Conservation (phyloP, 2,113 vertebrate genomes). For the Thinocorus orbignyianus region DNA sequence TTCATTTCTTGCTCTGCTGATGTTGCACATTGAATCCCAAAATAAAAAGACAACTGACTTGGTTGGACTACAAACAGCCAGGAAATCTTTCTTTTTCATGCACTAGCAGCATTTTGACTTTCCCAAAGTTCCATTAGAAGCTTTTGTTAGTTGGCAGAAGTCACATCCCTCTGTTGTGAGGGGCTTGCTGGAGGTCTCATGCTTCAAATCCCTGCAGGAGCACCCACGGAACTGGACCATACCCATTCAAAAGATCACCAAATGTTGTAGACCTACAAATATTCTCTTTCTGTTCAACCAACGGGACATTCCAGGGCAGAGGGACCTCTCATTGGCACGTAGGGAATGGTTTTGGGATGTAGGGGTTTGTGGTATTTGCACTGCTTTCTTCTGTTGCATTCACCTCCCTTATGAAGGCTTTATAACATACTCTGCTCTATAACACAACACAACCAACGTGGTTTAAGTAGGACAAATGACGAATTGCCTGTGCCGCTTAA, state of each 20-base stretch:
- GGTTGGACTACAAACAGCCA: not conserved
- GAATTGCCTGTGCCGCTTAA: not conserved
- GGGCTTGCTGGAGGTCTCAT: not conserved
- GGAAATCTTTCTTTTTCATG: not conserved
- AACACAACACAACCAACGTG: not conserved
- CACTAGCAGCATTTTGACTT: not conserved
- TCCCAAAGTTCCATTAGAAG: not conserved
- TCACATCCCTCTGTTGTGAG: not conserved
- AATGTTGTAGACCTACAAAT: not conserved
- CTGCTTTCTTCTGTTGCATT: not conserved
- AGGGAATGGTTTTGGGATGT: not conserved
- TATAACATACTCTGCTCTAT: not conserved
- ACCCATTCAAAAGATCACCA: not conserved
- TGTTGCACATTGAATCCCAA: rapidly evolving
- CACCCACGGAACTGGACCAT: not conserved
- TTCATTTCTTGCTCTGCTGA: not conserved
- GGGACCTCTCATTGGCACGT: not conserved
- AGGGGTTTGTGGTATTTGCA: not conserved
- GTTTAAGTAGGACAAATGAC: not conserved
- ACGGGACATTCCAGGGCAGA: not conserved
- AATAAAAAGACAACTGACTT: not conserved
- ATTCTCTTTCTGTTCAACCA: not conserved
- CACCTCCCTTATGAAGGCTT: not conserved
- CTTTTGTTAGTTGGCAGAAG: not conserved
- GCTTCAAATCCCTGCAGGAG: not conserved